These are phyloP conservation scores for Magallana ariakensis DNA, from an alignment of 1,140 invertebrate genomes.

Conservation along the genomic window DNA sequence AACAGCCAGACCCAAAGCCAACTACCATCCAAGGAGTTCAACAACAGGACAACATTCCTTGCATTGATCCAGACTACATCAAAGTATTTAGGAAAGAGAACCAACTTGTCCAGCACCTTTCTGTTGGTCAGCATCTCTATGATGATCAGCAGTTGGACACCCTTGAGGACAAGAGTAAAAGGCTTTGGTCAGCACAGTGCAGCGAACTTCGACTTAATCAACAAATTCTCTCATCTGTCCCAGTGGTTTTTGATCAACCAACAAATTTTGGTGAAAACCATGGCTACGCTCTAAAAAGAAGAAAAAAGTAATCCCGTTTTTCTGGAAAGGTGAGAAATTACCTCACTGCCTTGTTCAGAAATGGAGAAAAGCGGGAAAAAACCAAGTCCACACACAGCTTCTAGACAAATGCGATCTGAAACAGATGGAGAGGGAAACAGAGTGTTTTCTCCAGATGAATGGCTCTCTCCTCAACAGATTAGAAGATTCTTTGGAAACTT, in stretches of 20 bases:
- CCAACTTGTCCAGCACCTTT: neutral
- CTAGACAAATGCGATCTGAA: neutral
- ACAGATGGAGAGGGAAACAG: neutral
- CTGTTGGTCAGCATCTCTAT: neutral
- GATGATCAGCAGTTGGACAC: neutral
- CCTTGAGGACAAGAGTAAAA: neutral
- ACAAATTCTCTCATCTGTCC: too few relatives aligned
- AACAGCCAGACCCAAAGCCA: neutral
- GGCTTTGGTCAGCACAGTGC: neutral
- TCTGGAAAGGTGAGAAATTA: neutral
- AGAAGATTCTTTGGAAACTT: neutral
- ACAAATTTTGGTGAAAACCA: too few relatives aligned
- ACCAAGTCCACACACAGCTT: neutral
- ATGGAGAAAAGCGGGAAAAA: conserved; percentile 2
- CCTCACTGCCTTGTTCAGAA: neutral
- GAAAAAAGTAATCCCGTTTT: neutral
- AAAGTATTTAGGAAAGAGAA: neutral
- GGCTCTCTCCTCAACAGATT: neutral
- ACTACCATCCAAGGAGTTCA: neutral
- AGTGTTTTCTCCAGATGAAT: neutral
- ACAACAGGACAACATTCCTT: neutral
- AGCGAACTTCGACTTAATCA: neutral
- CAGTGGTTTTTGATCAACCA: neutral
- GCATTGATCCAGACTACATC: neutral
- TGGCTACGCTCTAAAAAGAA: neutral